phyloP scores from a whole-genome alignment of 2,888 invertebrate species.

The Machimus atricapillus region DNA sequence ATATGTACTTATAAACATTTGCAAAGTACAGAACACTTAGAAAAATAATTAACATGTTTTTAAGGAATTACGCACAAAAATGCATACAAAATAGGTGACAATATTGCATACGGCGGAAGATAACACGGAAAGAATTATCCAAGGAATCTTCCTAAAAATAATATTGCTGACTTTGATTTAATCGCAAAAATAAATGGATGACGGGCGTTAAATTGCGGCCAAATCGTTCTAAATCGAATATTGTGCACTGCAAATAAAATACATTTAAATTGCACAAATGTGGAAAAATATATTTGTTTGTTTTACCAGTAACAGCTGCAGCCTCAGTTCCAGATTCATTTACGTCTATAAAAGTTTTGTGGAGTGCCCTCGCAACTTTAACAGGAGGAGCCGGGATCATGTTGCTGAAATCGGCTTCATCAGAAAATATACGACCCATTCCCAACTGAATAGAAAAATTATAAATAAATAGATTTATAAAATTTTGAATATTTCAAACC shows the following conservation, averaged over 20 bases:
- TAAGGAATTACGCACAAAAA: neutral
- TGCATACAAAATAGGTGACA: neutral
- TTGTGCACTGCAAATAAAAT: neutral
- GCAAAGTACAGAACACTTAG: neutral
- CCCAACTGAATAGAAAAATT: constrained; percentile 68
- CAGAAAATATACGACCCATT: constrained; percentile 70
- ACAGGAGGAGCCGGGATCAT: constrained; percentile 68
- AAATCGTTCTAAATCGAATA: neutral
- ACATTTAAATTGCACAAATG: neutral
- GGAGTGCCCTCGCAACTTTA: constrained; percentile 74
- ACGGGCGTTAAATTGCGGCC: neutral
- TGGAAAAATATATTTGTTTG: neutral
- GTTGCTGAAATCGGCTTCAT: constrained; percentile 69
- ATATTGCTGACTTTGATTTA: neutral
- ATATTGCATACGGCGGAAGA: too few relatives aligned
- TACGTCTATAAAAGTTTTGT: constrained; percentile 86
- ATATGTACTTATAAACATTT: neutral
- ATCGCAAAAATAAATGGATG: constrained; percentile 19
- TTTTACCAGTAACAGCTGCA: constrained; percentile 74
- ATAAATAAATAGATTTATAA: neutral
- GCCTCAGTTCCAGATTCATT: constrained; percentile 89
- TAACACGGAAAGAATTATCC: neutral
- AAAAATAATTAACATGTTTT: neutral
- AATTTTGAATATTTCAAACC: neutral
- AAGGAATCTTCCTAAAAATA: neutral